These are phyloP conservation scores for Axis porcinus DNA, from an alignment of 2,113 vertebrate genomes.

Conservation along the genomic window DNA sequence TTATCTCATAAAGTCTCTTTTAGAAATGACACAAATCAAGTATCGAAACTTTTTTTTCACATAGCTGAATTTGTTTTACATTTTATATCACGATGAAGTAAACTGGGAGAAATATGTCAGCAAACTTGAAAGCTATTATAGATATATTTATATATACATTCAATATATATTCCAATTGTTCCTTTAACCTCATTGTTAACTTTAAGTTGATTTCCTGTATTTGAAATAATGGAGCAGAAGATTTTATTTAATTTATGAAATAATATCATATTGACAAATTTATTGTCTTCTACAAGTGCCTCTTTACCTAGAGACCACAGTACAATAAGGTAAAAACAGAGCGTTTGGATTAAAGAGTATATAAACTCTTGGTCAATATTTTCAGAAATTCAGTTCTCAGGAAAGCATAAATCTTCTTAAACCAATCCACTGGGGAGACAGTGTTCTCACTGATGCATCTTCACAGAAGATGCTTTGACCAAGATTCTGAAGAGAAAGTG, in stretches of 20 bases:
- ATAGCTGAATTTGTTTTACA: background rate
- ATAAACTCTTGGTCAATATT: background rate
- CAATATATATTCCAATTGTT: background rate
- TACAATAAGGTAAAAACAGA: background rate
- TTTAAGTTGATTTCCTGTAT: background rate
- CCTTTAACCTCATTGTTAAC: background rate
- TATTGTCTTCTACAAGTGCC: background rate
- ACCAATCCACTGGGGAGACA: background rate
- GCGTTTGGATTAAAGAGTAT: background rate
- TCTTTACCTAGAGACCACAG: background rate
- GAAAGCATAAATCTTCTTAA: background rate
- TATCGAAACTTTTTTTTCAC: background rate
- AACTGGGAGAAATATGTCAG: background rate
- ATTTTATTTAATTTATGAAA: background rate
- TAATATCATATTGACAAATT: background rate
- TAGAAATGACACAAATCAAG: background rate
- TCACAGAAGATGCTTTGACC: background rate
- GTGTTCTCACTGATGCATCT: background rate
- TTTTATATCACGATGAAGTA: background rate
- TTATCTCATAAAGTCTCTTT: background rate
- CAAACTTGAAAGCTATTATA: background rate
- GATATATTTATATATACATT: background rate
- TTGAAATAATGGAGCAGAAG: background rate
- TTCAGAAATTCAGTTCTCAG: slow-evolving; percentile 3
- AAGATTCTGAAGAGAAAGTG: background rate